phyloP scores from a whole-genome alignment of 2,113 vertebrate species.

The Tamias sibiricus region DNA sequence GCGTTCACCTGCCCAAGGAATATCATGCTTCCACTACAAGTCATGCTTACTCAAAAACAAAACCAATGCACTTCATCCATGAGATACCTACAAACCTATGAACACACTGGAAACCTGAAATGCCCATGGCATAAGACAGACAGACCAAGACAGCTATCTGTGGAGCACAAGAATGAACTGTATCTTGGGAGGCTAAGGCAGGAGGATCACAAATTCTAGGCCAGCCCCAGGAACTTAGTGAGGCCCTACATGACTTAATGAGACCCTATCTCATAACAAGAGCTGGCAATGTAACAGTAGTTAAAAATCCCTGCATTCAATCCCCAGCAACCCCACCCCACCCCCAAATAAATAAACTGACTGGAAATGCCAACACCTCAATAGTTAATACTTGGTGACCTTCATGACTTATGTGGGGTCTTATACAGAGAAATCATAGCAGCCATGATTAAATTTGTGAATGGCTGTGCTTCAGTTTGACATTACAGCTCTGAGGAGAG shows the following conservation, averaged over 20 bases:
- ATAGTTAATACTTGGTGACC: neutral
- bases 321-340: no score
- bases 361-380: neutral
- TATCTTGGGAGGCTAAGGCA: no score
- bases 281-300: no score
- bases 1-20: neutral
- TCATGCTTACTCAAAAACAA: neutral
- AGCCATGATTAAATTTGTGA: neutral
- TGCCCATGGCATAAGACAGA: no score
- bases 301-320: no score
- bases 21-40: neutral
- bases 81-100: neutral
- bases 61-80: neutral
- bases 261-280: no score
- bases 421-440: neutral
- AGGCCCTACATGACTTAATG: no score
- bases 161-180: neutral
- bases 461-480: neutral
- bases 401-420: neutral
- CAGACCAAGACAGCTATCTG: neutral
- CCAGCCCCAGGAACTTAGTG: no score
- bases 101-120: neutral
- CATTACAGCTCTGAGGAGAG: neutral
- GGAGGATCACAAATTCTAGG: no score
- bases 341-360: no score